These are phyloP conservation scores for Apis dorsata DNA, from an alignment of 1,140 invertebrate genomes.

Conservation along the genomic window DNA sequence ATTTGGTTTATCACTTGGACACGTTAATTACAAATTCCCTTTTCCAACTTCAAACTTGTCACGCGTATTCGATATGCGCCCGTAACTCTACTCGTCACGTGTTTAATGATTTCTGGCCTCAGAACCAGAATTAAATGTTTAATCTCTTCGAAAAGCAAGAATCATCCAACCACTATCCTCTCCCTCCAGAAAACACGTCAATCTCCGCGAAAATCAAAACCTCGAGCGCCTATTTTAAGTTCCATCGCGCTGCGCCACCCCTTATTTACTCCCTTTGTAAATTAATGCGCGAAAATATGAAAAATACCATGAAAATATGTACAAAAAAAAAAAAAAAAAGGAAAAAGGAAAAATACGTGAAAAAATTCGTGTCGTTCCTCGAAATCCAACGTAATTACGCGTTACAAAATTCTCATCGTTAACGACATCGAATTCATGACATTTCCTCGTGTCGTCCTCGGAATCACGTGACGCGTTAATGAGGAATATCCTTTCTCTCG, in stretches of 20 bases:
- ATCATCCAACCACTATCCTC: too few species aligned
- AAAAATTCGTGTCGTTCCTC: not conserved
- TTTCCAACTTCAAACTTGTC: not conserved
- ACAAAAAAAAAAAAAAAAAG: not conserved
- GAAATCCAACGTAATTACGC: conserved; percentile 27
- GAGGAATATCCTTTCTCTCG: not conserved
- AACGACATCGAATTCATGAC: conserved; percentile 6
- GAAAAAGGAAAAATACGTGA: too few species aligned
- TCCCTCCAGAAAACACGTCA: not conserved
- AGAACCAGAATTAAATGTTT: not conserved
- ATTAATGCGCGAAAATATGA: not conserved
- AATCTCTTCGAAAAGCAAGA: not conserved
- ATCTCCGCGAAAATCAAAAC: not conserved
- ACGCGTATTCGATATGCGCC: not conserved
- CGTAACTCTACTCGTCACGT: not conserved
- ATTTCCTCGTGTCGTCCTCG: not conserved
- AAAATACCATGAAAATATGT: not conserved
- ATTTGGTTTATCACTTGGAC: not conserved
- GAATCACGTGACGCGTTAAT: conserved; percentile 26
- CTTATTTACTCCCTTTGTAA: not conserved
- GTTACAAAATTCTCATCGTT: not conserved
- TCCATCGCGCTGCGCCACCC: not conserved
- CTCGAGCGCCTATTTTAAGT: not conserved
- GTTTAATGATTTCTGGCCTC: not conserved
- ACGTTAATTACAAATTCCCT: conserved; percentile 13